Evolutionary conservation across 2,797 vertebrate genomes (phyloP).

Genomic region (Glyptemys insculpta): DNA sequence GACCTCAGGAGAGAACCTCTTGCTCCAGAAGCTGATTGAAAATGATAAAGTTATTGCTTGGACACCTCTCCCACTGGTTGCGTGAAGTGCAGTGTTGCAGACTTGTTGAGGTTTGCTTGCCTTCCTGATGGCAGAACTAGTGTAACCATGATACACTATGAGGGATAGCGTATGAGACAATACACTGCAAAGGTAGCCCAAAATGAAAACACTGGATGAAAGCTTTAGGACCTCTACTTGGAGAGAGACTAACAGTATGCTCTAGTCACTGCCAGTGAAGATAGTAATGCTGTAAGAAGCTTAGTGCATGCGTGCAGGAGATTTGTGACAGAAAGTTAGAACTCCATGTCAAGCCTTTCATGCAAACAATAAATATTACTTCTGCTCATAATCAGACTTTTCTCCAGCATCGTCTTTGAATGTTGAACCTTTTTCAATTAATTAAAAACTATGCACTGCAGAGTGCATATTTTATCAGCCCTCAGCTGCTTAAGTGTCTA

Average conservation of each 20-base stretch:
- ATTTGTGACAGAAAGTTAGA: constrained; percentile 84
- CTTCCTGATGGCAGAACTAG: constrained; percentile 3
- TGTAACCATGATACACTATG: not conserved
- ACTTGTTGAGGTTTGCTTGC: not conserved
- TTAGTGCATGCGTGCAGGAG: constrained; percentile 74
- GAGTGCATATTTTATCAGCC: constrained; percentile 94
- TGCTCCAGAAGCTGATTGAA: fast-evolving
- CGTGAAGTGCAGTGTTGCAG: fast-evolving
- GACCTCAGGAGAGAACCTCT: not conserved
- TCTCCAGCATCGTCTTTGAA: constrained; percentile 86
- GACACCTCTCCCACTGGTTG: fast-evolving
- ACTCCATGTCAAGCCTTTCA: constrained; percentile 84
- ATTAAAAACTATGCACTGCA: constrained; percentile 94
- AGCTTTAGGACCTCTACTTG: constrained; percentile 52
- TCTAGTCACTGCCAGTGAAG: constrained; percentile 63
- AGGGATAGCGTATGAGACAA: constrained; percentile 15
- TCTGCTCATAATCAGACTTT: constrained; percentile 88
- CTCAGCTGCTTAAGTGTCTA: constrained; percentile 90
- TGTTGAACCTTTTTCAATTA: constrained; percentile 95
- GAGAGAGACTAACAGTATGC: constrained; percentile 16
- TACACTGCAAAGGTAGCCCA: constrained; percentile 50
- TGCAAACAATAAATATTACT: constrained; percentile 90
- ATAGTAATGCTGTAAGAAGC: constrained; percentile 75
- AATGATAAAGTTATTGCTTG: not conserved
- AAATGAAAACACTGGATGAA: constrained; percentile 49